Conservation (phyloP, 2,113 vertebrate genomes). For the Pseudorasbora parva region DNA sequence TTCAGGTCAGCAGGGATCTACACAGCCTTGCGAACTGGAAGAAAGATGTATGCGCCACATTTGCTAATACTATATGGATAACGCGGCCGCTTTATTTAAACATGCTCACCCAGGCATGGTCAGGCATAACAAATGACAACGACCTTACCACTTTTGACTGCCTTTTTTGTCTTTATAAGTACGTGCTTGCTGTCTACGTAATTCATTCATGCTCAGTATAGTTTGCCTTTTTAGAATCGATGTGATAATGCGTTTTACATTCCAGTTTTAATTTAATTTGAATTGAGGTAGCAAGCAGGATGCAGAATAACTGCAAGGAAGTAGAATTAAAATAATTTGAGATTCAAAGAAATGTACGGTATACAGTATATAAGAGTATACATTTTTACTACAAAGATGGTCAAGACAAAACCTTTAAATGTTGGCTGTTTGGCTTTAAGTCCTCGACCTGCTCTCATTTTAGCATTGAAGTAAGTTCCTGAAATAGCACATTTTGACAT, state of each 20-base stretch:
- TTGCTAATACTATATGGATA: constrained; percentile 45
- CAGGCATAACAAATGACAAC: constrained; percentile 9
- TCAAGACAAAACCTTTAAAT: neutral
- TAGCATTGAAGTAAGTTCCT: neutral
- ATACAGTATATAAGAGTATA: neutral
- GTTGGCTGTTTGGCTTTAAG: neutral
- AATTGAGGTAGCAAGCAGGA: neutral
- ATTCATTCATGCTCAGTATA: neutral
- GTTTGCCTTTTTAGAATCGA: neutral
- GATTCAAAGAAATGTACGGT: neutral
- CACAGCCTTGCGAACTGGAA: neutral
- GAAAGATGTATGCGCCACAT: constrained; percentile 12
- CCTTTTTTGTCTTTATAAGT: neutral
- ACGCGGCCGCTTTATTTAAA: constrained; percentile 44
- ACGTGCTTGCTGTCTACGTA: constrained; percentile 2
- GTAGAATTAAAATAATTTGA: neutral
- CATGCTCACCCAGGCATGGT: constrained; percentile 19
- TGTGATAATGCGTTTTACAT: neutral
- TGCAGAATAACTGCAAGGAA: neutral
- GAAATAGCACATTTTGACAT: neutral
- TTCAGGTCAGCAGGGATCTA: constrained; percentile 37
- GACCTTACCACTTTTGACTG: neutral
- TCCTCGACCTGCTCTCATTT: too few relatives aligned
- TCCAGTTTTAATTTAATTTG: neutral
- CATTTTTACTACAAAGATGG: neutral